A percentile compares a stretch with the other conserved stretches of the same genome.
These are phyloP conservation scores for Drosophila mimetica DNA, from an alignment of 2,888 invertebrate species.

Conservation along the genomic window DNA sequence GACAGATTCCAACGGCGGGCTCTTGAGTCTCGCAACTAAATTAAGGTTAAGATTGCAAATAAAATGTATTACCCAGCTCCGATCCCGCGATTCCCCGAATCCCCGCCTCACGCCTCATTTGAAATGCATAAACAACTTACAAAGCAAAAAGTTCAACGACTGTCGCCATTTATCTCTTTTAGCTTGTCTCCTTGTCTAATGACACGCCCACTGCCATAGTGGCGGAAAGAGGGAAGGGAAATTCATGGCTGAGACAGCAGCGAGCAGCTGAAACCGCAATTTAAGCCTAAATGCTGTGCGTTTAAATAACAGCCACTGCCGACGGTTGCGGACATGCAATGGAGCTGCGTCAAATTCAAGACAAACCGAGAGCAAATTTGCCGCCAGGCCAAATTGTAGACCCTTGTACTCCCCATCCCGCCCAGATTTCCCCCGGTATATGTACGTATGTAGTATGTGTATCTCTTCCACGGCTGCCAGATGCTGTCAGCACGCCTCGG, in stretches of 20 bases:
- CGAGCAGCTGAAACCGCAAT: constrained; percentile 69
- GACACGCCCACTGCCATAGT: constrained; percentile 66
- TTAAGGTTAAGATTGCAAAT: constrained; percentile 79
- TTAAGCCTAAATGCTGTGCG: constrained; percentile 76
- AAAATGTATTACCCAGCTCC: constrained; percentile 68
- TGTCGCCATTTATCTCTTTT: constrained; percentile 76
- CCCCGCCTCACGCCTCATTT: constrained; percentile 61
- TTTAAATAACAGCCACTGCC: constrained; percentile 65
- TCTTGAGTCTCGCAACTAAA: constrained; percentile 68
- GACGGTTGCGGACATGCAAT: constrained; percentile 68
- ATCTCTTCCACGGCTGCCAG: constrained; percentile 36
- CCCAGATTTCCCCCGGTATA: constrained; percentile 7
- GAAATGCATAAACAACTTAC: constrained; percentile 77
- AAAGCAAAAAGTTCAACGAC: constrained; percentile 78
- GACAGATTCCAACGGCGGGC: constrained; percentile 62
- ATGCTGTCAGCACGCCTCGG: constrained; percentile 73
- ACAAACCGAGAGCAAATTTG: constrained; percentile 66
- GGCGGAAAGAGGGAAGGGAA: constrained; percentile 39
- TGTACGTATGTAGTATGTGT: constrained; percentile 1
- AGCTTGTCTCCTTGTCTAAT: constrained; percentile 70
- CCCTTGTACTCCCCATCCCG: not conserved
- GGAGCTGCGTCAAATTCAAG: constrained; percentile 58
- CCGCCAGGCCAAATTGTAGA: constrained; percentile 42
- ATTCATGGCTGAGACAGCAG: constrained; percentile 23
- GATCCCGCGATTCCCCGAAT: not conserved